Evolutionary conservation across 2,113 vertebrate genomes (phyloP).

Genomic region (Melanerpes formicivorus): DNA sequence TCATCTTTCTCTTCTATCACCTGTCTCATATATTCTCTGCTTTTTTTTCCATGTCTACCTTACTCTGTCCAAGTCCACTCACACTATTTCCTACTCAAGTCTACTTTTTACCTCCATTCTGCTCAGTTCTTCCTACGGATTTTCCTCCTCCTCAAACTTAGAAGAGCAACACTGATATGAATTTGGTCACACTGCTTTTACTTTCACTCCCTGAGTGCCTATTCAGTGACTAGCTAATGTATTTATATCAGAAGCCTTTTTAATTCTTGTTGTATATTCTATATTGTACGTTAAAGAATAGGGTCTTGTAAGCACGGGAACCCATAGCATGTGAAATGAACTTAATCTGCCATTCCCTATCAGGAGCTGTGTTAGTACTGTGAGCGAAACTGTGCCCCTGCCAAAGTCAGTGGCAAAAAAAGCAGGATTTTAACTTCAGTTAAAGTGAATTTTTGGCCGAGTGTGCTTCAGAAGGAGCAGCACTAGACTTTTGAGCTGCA

Average conservation of each 20-base stretch:
- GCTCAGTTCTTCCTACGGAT: not conserved
- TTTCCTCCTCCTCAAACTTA: not conserved
- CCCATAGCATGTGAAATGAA: not conserved
- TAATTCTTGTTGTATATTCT: not conserved
- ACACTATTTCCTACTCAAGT: accelerated
- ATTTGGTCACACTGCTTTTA: not conserved
- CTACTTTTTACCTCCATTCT: not conserved
- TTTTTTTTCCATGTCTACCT: not conserved
- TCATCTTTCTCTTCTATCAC: not conserved
- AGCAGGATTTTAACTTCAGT: not conserved
- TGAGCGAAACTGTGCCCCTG: not conserved
- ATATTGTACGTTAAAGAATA: not conserved
- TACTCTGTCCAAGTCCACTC: not conserved
- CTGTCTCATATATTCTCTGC: not conserved
- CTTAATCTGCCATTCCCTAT: not conserved
- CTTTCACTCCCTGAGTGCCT: not conserved
- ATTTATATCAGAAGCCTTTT: not conserved
- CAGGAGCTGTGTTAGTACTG: not conserved
- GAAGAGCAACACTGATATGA: not conserved
- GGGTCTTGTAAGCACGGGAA: not conserved
- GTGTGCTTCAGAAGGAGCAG: not conserved
- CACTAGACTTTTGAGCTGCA: not conserved
- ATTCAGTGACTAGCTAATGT: not conserved
- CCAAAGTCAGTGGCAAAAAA: not conserved
- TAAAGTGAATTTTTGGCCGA: not conserved